Conservation (phyloP, 2,113 vertebrate genomes). For the Aythya baeri region DNA sequence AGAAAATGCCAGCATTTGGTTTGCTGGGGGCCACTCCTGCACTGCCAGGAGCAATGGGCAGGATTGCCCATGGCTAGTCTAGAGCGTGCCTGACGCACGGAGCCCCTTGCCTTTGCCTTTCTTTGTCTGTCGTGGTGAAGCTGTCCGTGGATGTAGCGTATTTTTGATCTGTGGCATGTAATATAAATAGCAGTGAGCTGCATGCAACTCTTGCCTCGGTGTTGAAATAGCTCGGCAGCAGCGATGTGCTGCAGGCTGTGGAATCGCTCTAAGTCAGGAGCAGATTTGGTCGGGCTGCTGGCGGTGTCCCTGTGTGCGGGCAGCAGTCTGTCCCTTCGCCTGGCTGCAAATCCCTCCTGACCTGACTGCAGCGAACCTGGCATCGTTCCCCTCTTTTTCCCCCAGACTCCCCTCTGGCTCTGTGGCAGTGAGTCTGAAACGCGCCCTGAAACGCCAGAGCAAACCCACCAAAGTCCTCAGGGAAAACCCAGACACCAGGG, state of each 20-base stretch:
- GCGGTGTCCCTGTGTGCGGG: background rate
- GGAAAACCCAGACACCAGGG: background rate
- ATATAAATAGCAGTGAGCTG: slow-evolving; percentile 54
- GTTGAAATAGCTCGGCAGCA: background rate
- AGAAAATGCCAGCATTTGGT: background rate
- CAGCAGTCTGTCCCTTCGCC: background rate
- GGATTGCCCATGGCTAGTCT: background rate
- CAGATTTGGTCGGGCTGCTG: background rate
- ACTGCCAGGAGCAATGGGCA: background rate
- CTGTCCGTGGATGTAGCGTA: background rate
- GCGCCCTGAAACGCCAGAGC: background rate
- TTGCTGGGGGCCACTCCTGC: background rate
- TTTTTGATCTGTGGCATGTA: slow-evolving; percentile 33
- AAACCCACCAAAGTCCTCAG: slow-evolving; percentile 8
- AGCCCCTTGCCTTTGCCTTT: background rate
- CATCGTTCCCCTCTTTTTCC: background rate
- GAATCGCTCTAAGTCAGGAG: background rate
- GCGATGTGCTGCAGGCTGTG: background rate
- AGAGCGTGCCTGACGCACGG: background rate
- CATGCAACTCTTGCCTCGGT: background rate
- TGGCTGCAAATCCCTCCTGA: background rate
- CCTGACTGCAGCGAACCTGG: background rate
- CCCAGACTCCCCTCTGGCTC: background rate
- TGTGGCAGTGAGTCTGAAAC: background rate
- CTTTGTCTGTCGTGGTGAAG: background rate